A percentile compares a stretch with the other conserved stretches of the same genome.
These are phyloP conservation scores for Deladenus siricidicola DNA, from an alignment of 2,888 invertebrate genomes.

Conservation along the genomic window DNA sequence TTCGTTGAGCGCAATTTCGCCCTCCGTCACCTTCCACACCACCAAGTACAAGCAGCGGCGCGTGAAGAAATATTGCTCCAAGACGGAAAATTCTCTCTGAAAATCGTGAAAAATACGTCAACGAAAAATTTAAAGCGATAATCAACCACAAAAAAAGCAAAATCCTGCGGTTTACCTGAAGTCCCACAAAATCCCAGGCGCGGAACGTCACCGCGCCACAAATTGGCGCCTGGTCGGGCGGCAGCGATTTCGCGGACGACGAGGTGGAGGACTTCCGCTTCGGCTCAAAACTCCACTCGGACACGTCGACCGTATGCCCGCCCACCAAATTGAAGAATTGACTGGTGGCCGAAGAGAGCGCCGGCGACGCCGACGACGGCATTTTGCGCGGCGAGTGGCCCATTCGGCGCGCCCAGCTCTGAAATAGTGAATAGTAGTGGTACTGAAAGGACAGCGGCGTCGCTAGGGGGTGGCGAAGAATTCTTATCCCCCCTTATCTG, in stretches of 20 bases:
- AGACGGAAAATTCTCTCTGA: conserved; percentile 83
- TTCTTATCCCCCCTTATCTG: no score
- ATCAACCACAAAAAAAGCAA: background rate
- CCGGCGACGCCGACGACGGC: conserved; percentile 6
- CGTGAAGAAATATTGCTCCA: conserved; percentile 94
- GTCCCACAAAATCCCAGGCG: conserved; percentile 97
- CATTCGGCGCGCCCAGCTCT: conserved; percentile 89
- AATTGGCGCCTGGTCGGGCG: conserved; percentile 13
- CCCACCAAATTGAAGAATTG: conserved; percentile 53
- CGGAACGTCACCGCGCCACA: conserved; percentile 70
- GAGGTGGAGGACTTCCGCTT: conserved; percentile 57
- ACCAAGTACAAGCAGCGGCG: conserved; percentile 88
- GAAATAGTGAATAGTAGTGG: no score
- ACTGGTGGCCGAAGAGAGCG: conserved; percentile 1
- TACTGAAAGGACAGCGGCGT: no score
- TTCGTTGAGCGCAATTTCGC: conserved; percentile 76
- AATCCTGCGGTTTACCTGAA: conserved; percentile 59
- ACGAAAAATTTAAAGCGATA: background rate
- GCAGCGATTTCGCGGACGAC: conserved; percentile 64
- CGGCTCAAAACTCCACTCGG: conserved; percentile 59
- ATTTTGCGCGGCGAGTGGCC: conserved; percentile 71
- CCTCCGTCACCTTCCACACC: conserved; percentile 86
- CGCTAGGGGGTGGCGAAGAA: no score
- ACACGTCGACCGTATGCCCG: conserved; percentile 77
- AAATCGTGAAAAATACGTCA: conserved; percentile 14